Evolutionary conservation across 2,888 invertebrate species (phyloP), one percentile per base, ranked within the genome.

Genomic region (Acleris sparsana): DNA sequence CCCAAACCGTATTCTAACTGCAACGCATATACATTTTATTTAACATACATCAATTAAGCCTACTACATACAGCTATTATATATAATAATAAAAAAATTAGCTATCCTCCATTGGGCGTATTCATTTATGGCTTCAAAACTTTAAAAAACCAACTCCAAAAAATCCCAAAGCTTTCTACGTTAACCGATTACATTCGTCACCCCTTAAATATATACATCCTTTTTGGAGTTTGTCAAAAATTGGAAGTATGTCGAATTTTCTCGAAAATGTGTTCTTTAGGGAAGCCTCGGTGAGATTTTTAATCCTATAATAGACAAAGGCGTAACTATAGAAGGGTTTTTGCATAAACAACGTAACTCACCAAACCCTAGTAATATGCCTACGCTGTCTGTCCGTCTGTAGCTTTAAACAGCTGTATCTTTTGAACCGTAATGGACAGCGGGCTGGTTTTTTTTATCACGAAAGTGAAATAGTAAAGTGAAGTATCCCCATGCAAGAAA

Each of bases 41-140:
- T 17, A 69, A 62, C 63, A 63, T 72, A 71, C 71, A 69, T 74
- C 72, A 73, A 69, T 74, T 72, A 79, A 80, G 78, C 78, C 73
- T 80, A 80, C 71, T 86, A 85, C 78, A 75, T 90, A 90, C 87
- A 88, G 83, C 82, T 87, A 84, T 62, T 82, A 73, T 85, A 83
- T 88, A 68, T 78, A 79, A 80, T 75, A 79, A 80, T 83, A 84
- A 80, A 75, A 69, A 72, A 74, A 75, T 73, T 71, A 70, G 66
- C 75, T 75, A 69, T 71, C 63, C 68, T 69, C 70, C 63, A 67
- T 71, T 69, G 52, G 62, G 64, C 62, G 51, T 62, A 64, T 48
- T 65, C 61, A 39, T 57, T 60, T 70, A 57, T 64, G 55, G 58
- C 68, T 63, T 58, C 44, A 58, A 69, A 66, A 64, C 69, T 57